Evolutionary conservation across 2,113 vertebrate genomes (phyloP).

Genomic region (Aptenodytes forsteri): DNA sequence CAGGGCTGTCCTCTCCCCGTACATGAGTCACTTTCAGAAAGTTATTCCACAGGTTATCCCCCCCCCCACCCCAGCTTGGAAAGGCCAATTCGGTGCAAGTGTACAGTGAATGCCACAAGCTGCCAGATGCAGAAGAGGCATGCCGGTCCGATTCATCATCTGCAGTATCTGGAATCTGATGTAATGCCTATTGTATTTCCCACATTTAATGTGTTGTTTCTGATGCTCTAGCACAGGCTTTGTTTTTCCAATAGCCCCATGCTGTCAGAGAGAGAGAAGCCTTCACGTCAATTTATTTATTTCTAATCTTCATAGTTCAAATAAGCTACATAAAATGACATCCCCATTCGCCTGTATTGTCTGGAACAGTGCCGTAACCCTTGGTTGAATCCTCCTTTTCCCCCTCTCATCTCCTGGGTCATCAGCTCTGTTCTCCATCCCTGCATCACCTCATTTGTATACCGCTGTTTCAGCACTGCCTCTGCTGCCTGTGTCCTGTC

Average conservation of each 20-base stretch:
- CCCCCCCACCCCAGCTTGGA: not conserved
- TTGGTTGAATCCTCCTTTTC: not conserved
- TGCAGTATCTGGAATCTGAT: not conserved
- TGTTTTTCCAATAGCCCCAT: not conserved
- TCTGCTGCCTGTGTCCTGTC: not conserved
- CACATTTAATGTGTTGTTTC: not conserved
- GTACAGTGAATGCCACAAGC: not conserved
- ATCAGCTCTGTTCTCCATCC: not conserved
- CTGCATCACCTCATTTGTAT: not conserved
- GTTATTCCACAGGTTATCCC: not conserved
- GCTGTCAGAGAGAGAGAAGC: not conserved
- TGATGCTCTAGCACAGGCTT: not conserved
- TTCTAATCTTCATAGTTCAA: not conserved
- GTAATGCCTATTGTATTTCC: conserved; percentile 7
- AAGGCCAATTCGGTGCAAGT: not conserved
- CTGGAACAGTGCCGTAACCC: not conserved
- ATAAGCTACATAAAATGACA: not conserved
- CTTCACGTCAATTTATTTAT: not conserved
- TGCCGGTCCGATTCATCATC: not conserved
- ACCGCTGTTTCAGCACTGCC: not conserved
- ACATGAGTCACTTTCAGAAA: not conserved
- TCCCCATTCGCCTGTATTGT: not conserved
- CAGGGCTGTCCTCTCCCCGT: not conserved
- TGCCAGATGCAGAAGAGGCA: not conserved
- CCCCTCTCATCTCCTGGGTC: not conserved